Evolutionary conservation across 2,797 vertebrate species (phyloP), one percentile per base, ranked within the genome.

Genomic region (Eurystomus glaucurus): DNA sequence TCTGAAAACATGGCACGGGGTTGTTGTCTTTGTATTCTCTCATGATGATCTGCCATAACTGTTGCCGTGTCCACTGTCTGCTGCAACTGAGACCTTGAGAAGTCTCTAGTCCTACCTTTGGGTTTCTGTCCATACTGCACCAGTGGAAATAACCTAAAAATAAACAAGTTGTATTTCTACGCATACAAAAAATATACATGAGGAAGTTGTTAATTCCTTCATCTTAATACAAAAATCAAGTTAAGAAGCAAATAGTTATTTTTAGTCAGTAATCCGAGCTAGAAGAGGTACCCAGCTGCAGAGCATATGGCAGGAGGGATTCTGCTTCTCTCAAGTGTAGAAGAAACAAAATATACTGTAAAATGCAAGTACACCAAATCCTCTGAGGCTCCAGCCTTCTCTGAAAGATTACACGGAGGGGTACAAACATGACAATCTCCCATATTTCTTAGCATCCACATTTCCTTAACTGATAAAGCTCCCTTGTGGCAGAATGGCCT

Each of bases 51-150:
- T 80, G 97, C 84, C 14, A 96, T 50, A 60, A 96, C 41, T 5
- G 71, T 25, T 10, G 96, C 78, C 14, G 97, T 89, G 50, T 96
- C 77, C 4, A 86, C 79, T 11, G 94, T 85, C 45, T 97, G 97
- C 72, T 97, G 96, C 5, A 96, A 64, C 55, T 91, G 97, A 62
- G 96, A 48, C 90, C 93, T 98, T 50, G 98, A 97, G 71, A 99
- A 97, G 17, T 98, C 70, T 85, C 99, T 98, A 3, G 98, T 98
- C 31, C 98, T 98, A 6, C 99, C 99, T 92, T 99, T 98, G 2
- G 99, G 99, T 93, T 99, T 99, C 71, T 99, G 99, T 41, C 99
- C 99, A 8, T 99, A 99, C 72, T 98, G 98, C 60, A 99, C 99
- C 4, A 99, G 98, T 96, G 99, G 98, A 91, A 99, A 99, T 97